Base-by-base conservation (phyloP, 2,888 invertebrate species). In the Clistopyga incitator region DNA sequence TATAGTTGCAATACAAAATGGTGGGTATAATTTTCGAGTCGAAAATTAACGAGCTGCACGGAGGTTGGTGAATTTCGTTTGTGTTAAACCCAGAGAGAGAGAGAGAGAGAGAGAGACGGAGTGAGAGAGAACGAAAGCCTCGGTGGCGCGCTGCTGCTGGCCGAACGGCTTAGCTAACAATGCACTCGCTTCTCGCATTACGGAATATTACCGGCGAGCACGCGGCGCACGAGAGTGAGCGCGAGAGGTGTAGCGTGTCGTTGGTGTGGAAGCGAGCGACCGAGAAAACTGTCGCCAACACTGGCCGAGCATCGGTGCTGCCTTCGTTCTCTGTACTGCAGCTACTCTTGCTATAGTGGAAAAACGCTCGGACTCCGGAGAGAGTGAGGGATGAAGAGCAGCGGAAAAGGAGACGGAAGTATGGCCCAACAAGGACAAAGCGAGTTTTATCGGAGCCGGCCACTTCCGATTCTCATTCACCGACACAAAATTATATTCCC, bases 11-110 rank as follows among this genome's bases (percentile, higher is more conserved):
- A 61, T 61, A 72, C 65, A 77, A 59, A 81, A 81, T 71, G 38
- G 77, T 25, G 47, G n/a, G 56, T 50, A 77, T 81, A 59, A 67
- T 72, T 72, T 72, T 50, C 64, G 50, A 64, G 77, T 42, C 47
- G 77, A 77, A 77, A 77, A 81, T 81, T 71, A 77, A 81, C 65
- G 71, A 38, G 50, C 25, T 8, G 25, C 13, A 59, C 50, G 10
- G 38, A 52, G 50, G 77, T 50, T 65, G 78, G 77, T 67, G 77
- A 87, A 82, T 82, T 86, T 85, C 82, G 81, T 81, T 86, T 79
- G 76, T 77, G 76, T 61, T 74, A 68, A 82, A 74, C 42, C 59
- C 47, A 45, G 42, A 72, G 56, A 29, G 29, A 25, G 29, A 59
- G 25, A 59, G 59, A 25, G 56, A 54, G 20, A 54, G 54, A 54